Evolutionary conservation across 2,113 vertebrate species (phyloP), one percentile per base, ranked within the genome.

Genomic region (Oostethus manadensis): DNA sequence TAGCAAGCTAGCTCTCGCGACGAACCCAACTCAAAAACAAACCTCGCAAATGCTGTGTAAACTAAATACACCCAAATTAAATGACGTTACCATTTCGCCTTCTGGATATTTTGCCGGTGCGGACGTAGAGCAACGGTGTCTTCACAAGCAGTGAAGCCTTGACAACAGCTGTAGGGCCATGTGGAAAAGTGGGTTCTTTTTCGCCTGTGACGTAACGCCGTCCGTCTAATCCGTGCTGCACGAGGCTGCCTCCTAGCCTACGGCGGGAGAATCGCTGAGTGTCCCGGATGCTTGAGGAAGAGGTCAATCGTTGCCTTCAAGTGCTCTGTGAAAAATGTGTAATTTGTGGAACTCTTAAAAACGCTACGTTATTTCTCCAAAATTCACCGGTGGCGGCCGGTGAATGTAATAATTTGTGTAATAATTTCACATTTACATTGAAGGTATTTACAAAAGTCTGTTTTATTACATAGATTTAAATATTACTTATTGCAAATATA

Each of bases 21-120:
- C 14, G 7, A 33, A 67, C 58, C 8, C 1, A 10, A 10, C 60
- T 45, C 14, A 6, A 21, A 3, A 1, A 16, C 0, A 10, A 60
- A 2, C 1, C 20, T 21, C 1, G n/a, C 21, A 44, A 1, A 22
- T 1, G 17, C 1, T 4, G 1, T 50, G 22, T 23, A 3, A 35
- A 1, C 3, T 3, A 23, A 14, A 17, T 8, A 17, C 0, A 0
- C 9, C 0, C 7, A 3, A 1, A 22, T 1, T 1, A 10, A 6
- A 22, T 26, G 3, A 16, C 56, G n/a, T 83, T 68, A 88, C 87
- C 87, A 88, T 88, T 9, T 63, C 15, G 23, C 23, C 46, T 49
- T 5, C 29, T 0, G 23, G 66, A 66, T 47, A 17, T 1, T 33
- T 44, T 7, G 1, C n/a, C 67, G 45, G 43, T 15, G 18, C 45